phyloP scores from a whole-genome alignment of 2,797 vertebrate genomes.

The Rachycentron canadum region DNA sequence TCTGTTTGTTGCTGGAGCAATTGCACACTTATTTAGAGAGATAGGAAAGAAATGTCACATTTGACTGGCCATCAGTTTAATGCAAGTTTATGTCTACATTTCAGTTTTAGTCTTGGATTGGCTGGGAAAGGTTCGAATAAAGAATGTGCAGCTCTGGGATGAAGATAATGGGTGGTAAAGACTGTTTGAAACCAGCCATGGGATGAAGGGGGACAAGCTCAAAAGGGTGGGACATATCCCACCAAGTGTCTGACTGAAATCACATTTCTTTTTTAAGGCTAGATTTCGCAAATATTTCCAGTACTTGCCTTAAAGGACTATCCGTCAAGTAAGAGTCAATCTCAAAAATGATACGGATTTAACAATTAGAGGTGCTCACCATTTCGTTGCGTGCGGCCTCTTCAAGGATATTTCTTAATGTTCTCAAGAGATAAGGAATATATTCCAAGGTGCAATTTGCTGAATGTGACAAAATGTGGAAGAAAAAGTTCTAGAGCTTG shows the following conservation, averaged over 20 bases:
- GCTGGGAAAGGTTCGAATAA: slow-evolving; percentile 13
- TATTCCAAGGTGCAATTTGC: neutral
- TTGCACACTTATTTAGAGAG: slow-evolving; percentile 46
- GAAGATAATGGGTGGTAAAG: slow-evolving; percentile 64
- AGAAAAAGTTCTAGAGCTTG: neutral
- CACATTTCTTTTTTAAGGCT: slow-evolving; percentile 36
- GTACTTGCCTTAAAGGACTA: slow-evolving; percentile 9
- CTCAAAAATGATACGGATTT: slow-evolving; percentile 24
- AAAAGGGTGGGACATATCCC: slow-evolving; percentile 15
- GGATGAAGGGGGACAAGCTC: slow-evolving; percentile 51
- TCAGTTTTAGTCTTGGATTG: slow-evolving; percentile 15
- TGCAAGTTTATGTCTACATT: slow-evolving; percentile 10
- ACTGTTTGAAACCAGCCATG: slow-evolving; percentile 49
- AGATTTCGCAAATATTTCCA: slow-evolving; percentile 33
- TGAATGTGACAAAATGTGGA: neutral
- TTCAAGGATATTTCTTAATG: neutral
- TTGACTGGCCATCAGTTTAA: slow-evolving; percentile 44
- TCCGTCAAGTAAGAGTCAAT: slow-evolving; percentile 12
- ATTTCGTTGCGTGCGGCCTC: neutral
- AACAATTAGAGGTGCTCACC: slow-evolving; percentile 5
- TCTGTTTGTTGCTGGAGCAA: slow-evolving; percentile 26
- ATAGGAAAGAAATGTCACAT: slow-evolving; percentile 31
- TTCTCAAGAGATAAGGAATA: neutral
- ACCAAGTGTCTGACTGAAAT: slow-evolving; percentile 41
- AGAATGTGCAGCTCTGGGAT: slow-evolving; percentile 40